Evolutionary conservation across 2,797 vertebrate species (phyloP).

Genomic region (Macroramphosus scolopax): DNA sequence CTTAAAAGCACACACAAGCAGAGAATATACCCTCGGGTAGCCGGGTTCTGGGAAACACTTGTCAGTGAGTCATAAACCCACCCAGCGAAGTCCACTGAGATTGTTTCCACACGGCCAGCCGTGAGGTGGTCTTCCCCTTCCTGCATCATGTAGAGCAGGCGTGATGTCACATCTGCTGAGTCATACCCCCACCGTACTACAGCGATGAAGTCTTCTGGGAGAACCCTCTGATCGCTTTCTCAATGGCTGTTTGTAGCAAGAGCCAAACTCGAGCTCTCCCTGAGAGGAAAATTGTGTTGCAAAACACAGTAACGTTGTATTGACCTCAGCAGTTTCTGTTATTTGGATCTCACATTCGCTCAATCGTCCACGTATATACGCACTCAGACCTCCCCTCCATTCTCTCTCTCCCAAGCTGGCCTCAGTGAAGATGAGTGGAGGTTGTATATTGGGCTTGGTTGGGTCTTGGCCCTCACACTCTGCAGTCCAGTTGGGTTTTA

Average conservation of each 20-base stretch:
- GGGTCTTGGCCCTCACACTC: slow-evolving; percentile 30
- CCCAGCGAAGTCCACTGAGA: slow-evolving; percentile 37
- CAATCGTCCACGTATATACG: not conserved
- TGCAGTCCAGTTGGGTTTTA: slow-evolving; percentile 24
- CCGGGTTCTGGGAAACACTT: slow-evolving; percentile 62
- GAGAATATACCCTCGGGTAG: slow-evolving; percentile 41
- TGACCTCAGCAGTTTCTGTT: slow-evolving; percentile 32
- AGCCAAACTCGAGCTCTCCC: slow-evolving; percentile 36
- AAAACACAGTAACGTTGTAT: slow-evolving; percentile 29
- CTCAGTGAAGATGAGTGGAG: slow-evolving; percentile 32
- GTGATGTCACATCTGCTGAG: slow-evolving; percentile 59
- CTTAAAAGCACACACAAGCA: slow-evolving; percentile 51
- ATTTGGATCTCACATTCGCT: slow-evolving; percentile 32
- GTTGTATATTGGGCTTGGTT: slow-evolving; percentile 2
- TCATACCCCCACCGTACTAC: slow-evolving; percentile 40
- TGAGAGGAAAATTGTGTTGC: slow-evolving; percentile 32
- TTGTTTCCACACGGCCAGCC: slow-evolving; percentile 50
- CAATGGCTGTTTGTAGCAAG: slow-evolving; percentile 45
- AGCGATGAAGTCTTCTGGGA: slow-evolving; percentile 31
- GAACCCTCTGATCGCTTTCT: slow-evolving; percentile 33
- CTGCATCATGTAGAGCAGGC: slow-evolving; percentile 49
- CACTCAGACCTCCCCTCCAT: not conserved
- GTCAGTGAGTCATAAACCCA: slow-evolving; percentile 53
- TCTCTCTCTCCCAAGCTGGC: slow-evolving; percentile 12
- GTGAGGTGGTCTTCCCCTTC: slow-evolving; percentile 63